These are phyloP conservation scores for Hyperoplus immaculatus DNA, from an alignment of 2,797 vertebrate genomes.

Conservation along the genomic window DNA sequence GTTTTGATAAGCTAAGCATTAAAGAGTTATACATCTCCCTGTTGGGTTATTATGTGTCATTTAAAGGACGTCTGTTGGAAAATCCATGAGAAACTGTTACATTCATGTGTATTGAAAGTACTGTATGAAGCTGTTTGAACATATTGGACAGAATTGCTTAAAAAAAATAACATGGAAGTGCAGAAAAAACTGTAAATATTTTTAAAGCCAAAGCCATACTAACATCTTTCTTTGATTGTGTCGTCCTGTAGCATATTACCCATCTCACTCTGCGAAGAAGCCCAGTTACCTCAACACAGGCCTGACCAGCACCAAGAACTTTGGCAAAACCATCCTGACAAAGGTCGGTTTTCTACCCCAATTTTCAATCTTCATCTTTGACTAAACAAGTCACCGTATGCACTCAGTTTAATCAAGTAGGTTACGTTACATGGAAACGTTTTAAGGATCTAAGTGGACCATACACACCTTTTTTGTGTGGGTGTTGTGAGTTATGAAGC, in stretches of 20 bases:
- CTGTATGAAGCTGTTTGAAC: background rate
- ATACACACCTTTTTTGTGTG: constrained; percentile 50
- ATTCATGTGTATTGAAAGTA: background rate
- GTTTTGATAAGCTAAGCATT: background rate
- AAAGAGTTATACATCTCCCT: background rate
- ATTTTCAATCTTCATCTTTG: constrained; percentile 4
- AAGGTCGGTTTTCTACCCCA: constrained; percentile 85
- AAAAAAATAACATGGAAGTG: background rate
- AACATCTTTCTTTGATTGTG: constrained; percentile 32
- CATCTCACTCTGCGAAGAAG: constrained; percentile 86
- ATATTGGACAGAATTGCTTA: no score
- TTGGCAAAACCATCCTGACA: constrained; percentile 98
- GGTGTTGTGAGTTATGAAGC: constrained; percentile 41
- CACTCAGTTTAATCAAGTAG: constrained; percentile 1
- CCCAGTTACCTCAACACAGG: constrained; percentile 97
- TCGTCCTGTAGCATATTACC: constrained; percentile 89
- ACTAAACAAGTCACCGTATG: background rate
- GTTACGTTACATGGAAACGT: constrained; percentile 26
- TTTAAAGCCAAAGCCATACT: constrained; percentile 4
- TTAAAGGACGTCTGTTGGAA: background rate
- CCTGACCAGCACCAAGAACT: constrained; percentile 98
- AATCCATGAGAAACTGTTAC: background rate
- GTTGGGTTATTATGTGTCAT: background rate
- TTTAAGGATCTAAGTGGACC: constrained; percentile 31
- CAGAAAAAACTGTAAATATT: background rate